These are phyloP conservation scores for Pseudomyrmex concolor DNA, from an alignment of 1,140 invertebrate species.

Conservation along the genomic window DNA sequence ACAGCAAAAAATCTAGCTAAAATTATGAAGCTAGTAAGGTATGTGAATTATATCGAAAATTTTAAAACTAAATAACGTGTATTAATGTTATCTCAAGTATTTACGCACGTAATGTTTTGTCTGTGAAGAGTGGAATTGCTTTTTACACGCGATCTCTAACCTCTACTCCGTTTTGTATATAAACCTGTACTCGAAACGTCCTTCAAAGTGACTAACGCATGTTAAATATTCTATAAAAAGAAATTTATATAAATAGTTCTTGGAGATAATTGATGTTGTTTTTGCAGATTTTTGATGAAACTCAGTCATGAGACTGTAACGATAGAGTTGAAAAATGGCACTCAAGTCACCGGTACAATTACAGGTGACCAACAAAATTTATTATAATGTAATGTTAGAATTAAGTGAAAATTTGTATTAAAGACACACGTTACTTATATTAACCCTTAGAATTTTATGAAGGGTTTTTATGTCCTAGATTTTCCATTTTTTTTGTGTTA, in stretches of 20 bases:
- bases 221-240: too few species aligned
- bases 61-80: background rate
- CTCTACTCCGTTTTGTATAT: background rate
- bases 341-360: slow-evolving; percentile 98
- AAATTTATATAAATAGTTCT: background rate
- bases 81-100: background rate
- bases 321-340: slow-evolving; percentile 99
- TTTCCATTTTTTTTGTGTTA: slow-evolving; percentile 25
- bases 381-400: slow-evolving; percentile 38
- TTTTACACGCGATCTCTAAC: background rate
- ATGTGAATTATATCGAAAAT: slow-evolving; percentile 12
- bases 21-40: slow-evolving; percentile 81
- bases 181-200: background rate
- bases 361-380: slow-evolving; percentile 87
- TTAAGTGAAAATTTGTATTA: background rate
- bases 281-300: slow-evolving; percentile 98
- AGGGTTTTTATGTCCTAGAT: background rate
- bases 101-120: background rate
- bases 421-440: background rate
- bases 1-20: background rate
- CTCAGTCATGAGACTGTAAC: slow-evolving; percentile 99
- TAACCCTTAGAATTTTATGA: too few species aligned
- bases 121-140: background rate
- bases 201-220: too few species aligned
- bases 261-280: background rate